A percentile compares a stretch with the other conserved stretches of the same genome.
Conservation (phyloP, 1,140 invertebrate species). For the Brachionus manjavacas region DNA sequence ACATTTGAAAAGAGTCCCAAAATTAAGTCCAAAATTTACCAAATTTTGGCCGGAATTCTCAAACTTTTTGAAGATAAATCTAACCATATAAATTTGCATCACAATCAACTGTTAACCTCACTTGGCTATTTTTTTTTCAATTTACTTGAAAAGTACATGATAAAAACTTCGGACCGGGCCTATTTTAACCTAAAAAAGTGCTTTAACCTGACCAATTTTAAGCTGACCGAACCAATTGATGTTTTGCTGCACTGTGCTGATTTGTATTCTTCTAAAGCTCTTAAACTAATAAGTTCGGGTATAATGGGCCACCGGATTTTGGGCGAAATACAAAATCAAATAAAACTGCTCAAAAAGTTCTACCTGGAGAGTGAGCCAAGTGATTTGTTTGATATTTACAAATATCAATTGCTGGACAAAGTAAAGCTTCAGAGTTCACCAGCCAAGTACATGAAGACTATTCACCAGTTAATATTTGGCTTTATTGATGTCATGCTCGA, state of each 20-base stretch:
- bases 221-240: not conserved
- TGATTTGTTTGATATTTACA: slow-evolving; percentile 6
- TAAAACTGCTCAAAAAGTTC: not conserved
- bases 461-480: not conserved
- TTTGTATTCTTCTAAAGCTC: not conserved
- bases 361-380: not conserved
- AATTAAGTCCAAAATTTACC: not conserved
- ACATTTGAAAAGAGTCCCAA: not conserved
- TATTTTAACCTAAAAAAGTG: slow-evolving; percentile 30
- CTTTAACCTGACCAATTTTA: not conserved
- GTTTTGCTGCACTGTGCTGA: not conserved
- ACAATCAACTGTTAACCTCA: not conserved
- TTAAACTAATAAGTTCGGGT: not conserved
- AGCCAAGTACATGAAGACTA: slow-evolving; percentile 3
- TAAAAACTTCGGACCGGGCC: not conserved
- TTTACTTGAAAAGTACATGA: not conserved
- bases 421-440: not conserved
- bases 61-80: not conserved
- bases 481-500: slow-evolving; percentile 12
- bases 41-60: not conserved
- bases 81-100: not conserved
- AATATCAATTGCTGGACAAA: not conserved
- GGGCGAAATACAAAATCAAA: not conserved
- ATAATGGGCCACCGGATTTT: not conserved
- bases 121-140: not conserved